Evolutionary conservation across 2,113 vertebrate genomes (phyloP).

Genomic region (Sebastes schlegelii): DNA sequence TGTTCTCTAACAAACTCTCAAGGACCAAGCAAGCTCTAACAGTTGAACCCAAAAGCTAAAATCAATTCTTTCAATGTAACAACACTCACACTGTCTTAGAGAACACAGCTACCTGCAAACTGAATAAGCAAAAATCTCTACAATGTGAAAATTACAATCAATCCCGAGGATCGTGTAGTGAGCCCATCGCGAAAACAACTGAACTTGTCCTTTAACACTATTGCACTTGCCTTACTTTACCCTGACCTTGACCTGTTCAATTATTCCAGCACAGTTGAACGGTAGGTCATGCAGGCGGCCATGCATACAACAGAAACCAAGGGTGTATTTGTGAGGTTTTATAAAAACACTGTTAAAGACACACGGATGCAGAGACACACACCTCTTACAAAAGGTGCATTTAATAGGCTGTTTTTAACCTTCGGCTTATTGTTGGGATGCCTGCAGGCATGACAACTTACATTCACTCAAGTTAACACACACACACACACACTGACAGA

Average conservation of each 20-base stretch:
- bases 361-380: conserved; percentile 12
- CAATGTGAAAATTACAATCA: conserved; percentile 9
- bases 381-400: conserved; percentile 5
- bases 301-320: background rate
- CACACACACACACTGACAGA: conserved; percentile 11
- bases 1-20: conserved; percentile 26
- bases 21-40: background rate
- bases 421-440: conserved; percentile 14
- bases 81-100: background rate
- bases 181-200: background rate
- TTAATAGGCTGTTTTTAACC: conserved; percentile 19
- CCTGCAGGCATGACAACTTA: conserved; percentile 38
- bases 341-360: background rate
- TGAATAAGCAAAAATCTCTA: conserved; percentile 7
- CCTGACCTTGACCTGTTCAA: background rate
- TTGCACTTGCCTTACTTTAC: background rate
- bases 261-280: background rate
- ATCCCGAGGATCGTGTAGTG: background rate
- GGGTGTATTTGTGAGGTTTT: background rate
- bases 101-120: background rate
- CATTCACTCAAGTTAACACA: conserved; percentile 29
- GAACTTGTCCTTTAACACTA: background rate
- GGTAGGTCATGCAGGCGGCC: background rate
- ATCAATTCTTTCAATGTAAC: conserved; percentile 26
- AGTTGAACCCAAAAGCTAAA: conserved; percentile 26